Base-by-base conservation (phyloP, 1,140 invertebrate species). In the Pseudomyrmex concolor region DNA sequence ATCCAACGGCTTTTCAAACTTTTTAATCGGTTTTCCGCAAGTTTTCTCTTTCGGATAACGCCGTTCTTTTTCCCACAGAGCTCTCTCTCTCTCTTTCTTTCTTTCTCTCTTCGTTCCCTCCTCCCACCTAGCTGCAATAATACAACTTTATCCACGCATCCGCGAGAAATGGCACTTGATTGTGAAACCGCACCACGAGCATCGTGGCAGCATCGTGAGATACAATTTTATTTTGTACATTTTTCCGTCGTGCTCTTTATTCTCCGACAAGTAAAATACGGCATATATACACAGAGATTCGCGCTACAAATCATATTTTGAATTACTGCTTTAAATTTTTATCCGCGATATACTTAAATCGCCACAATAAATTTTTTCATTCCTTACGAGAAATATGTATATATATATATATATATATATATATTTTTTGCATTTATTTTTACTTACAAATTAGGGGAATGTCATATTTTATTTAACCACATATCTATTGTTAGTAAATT, bases 21-120 rank as follows among this genome's bases (percentile, higher is more conserved):
- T 78, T 78, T 78, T 78, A 78, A 78, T 78, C 76, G 51, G 54
- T 78, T 78, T 78, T 48, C 76, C 66, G 45, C 76, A 78, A 78
- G 55, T 67, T 78, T 78, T 57, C 64, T 19, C 64, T 7, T 78
- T n/a, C 15, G 64, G 64, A 78, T 78, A 78, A 70, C 76, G 43
- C 64, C 51, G 64, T 57, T 78, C 64, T 70, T 78, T 70, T 70
- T 66, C 50, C 64, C 76, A 64, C 43, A 7, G 76, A 64, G 25
- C 51, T 22, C 12, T 45, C 9, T 34, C 34, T 45, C 59, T 25
- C 25, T 25, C 2, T 25, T 2, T 4, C 25, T 25, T 2, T 25
- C 25, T 25, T 3, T 25, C 25, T 25, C 25, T 22, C 22, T 22
- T 1, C 34, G 34, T 34, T 34, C 34, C 34, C 4, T 7, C 34